Evolutionary conservation across 1,140 invertebrate genomes (phyloP), one percentile per base, ranked within the genome.

Genomic region (Atta texana): DNA sequence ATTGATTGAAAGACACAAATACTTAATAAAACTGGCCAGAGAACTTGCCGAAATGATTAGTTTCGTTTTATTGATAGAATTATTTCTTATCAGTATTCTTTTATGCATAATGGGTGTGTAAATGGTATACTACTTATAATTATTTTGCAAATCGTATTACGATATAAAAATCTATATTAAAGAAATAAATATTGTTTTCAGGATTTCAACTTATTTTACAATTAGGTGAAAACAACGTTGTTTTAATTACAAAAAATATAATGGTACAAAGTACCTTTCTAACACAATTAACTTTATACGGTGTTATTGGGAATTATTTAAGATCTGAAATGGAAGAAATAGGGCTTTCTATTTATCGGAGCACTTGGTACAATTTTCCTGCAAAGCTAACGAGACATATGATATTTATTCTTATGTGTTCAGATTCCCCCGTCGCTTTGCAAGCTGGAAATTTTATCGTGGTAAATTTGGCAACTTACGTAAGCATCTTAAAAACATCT

Each of bases 141-240:
- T 7, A 0, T 71, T 2, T 59, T 6, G 2, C 18, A 12, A 24
- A n/a, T 53, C 21, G 7, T 53, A 10, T 24, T 4, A 24, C 0
- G 10, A 24, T 34, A 34, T 31, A 74, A 31, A 12, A 0, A 14
- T 39, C 12, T 53, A n/a, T 16, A 21, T 14, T 59, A n/a, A 21
- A 0, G 1, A 21, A 1, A 31, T 0, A 53, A 28, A 61, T 44
- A 10, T 68, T 31, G 49, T 24, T 53, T 81, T n/a, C 16, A 90
- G 87, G 87, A 55, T 82, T 89, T 21, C 87, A 89, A 24, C 86
- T 69, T 10, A 82, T 89, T 5, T 10, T 89, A 3, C 77, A 84
- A 31, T 14, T 89, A 55, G 18, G 7, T 3, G 21, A 57, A 1
- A 28, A 28, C 1, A 59, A 89, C 2, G 0, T 71, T 0, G 39